A percentile compares a stretch with the other conserved stretches of the same genome.
Conservation (phyloP, 2,113 vertebrate genomes). For the Tursiops truncatus region DNA sequence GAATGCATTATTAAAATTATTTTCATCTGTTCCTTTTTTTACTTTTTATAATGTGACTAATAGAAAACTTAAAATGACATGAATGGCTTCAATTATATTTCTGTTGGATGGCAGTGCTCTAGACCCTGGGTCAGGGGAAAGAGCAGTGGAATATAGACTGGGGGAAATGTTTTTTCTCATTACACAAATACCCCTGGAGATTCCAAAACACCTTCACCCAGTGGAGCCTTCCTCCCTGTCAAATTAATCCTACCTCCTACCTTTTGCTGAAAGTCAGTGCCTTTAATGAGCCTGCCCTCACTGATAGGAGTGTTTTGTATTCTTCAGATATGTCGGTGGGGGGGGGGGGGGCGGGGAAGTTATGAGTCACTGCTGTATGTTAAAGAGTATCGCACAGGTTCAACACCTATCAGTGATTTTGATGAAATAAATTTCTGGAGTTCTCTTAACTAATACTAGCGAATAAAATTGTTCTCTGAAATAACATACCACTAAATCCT, state of each 20-base stretch:
- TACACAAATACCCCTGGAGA: not conserved
- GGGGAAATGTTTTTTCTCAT: not conserved
- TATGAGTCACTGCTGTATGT: not conserved
- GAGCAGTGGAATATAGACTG: not conserved
- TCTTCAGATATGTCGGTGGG: not conserved
- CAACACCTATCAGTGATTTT: not conserved
- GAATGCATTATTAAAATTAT: not conserved
- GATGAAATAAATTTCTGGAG: not conserved
- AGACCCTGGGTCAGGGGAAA: not conserved
- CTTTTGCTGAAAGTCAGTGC: not conserved
- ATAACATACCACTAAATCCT: not conserved
- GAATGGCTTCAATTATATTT: not conserved
- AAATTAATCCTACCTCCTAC: not conserved
- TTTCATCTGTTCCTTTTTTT: not conserved
- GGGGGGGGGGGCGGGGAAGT: not conserved
- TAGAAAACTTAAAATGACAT: not conserved
- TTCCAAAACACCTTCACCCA: not conserved
- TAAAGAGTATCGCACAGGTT: not conserved
- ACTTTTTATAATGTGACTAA: not conserved
- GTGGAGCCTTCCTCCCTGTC: not conserved
- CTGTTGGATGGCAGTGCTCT: not conserved
- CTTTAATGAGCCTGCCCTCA: not conserved
- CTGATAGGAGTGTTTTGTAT: not conserved
- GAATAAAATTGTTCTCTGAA: slow-evolving; percentile 8
- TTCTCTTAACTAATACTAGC: not conserved